phyloP scores from a whole-genome alignment of 2,888 invertebrate species.

The Nomada hirtipes region DNA sequence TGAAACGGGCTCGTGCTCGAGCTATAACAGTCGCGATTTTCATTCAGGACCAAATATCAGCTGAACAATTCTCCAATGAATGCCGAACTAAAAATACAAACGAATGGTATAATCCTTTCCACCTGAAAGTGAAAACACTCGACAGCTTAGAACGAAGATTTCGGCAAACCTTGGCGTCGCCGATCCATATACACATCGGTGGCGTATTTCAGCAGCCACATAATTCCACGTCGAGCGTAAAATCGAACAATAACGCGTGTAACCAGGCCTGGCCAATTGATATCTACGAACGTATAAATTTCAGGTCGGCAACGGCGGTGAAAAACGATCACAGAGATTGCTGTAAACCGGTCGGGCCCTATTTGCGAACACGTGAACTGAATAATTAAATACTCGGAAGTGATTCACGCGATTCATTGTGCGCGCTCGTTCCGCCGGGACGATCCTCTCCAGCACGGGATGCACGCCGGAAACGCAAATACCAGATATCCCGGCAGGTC shows the following conservation, averaged over 20 bases:
- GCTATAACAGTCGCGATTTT: background rate
- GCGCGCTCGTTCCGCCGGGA: slow-evolving; percentile 51
- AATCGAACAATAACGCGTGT: slow-evolving; percentile 46
- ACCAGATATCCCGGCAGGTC: slow-evolving; percentile 61
- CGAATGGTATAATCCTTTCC: too few species aligned
- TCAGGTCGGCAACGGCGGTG: slow-evolving; percentile 18
- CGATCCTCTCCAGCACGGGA: slow-evolving; percentile 59
- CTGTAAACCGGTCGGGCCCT: slow-evolving; percentile 46
- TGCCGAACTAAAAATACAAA: too few species aligned
- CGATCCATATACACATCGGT: background rate
- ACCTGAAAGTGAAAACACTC: too few species aligned
- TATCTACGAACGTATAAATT: slow-evolving; percentile 36
- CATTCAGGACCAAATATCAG: too few species aligned
- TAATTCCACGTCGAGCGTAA: slow-evolving; percentile 34
- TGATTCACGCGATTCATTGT: slow-evolving; percentile 65
- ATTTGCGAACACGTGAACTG: slow-evolving; percentile 57
- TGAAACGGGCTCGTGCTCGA: background rate
- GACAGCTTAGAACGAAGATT: too few species aligned
- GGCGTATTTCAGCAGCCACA: slow-evolving; percentile 22
- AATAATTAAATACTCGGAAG: slow-evolving; percentile 71
- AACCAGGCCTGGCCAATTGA: slow-evolving; percentile 40
- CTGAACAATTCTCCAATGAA: too few species aligned
- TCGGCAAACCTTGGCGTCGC: too few species aligned
- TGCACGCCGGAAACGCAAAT: slow-evolving; percentile 69
- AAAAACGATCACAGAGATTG: slow-evolving; percentile 52